Evolutionary conservation across 2,113 vertebrate genomes (phyloP).

Genomic region (Charadrius vociferus): DNA sequence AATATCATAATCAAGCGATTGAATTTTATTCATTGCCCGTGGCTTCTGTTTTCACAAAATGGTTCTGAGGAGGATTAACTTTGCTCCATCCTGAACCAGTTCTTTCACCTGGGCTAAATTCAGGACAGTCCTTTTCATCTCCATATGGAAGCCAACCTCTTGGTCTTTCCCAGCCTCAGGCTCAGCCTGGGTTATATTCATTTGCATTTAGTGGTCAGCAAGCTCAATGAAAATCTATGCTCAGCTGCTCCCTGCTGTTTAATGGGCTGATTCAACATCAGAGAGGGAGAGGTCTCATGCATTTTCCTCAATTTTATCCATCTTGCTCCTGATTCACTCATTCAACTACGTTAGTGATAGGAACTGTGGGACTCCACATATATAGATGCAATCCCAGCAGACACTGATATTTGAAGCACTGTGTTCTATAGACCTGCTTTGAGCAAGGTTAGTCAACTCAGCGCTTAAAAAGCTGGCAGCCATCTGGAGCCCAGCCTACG

Average conservation of each 20-base stretch:
- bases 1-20: background rate
- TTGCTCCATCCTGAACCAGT: background rate
- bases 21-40: background rate
- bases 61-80: background rate
- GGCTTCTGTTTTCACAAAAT: background rate
- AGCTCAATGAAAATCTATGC: background rate
- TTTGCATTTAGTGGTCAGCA: slow-evolving; percentile 49
- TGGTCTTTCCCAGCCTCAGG: background rate
- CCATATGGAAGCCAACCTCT: background rate
- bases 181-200: background rate
- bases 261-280: slow-evolving; percentile 30
- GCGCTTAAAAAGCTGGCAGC: slow-evolving; percentile 57
- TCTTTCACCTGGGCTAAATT: background rate
- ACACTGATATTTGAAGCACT: slow-evolving; percentile 58
- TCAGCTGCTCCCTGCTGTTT: slow-evolving; percentile 37
- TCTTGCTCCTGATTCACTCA: slow-evolving; percentile 29
- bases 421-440: slow-evolving; percentile 55
- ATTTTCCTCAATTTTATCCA: slow-evolving; percentile 36
- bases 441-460: slow-evolving; percentile 63
- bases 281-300: background rate
- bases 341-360: background rate
- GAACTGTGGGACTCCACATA: slow-evolving; percentile 38
- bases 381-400: slow-evolving; percentile 56
- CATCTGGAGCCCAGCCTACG: slow-evolving; percentile 59
- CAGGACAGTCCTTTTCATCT: background rate